These are phyloP conservation scores for Myotis pilosus DNA, from an alignment of 2,797 vertebrate genomes.

Conservation along the genomic window DNA sequence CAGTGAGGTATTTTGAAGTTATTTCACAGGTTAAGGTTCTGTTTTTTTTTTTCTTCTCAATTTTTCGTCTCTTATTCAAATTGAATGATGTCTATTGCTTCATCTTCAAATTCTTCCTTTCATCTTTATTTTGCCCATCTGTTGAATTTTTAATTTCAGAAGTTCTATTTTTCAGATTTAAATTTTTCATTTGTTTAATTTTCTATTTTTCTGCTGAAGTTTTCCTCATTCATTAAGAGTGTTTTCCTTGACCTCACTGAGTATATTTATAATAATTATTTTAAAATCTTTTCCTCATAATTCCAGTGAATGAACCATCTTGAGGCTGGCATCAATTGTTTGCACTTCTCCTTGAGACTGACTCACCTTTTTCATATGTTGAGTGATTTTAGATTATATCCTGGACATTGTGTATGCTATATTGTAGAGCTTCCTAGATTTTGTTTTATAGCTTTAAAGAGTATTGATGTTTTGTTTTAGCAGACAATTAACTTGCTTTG, in stretches of 20 bases:
- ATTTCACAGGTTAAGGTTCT: neutral
- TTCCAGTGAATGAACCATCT: neutral
- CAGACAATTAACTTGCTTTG: neutral
- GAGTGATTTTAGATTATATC: neutral
- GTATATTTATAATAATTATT: constrained; percentile 12
- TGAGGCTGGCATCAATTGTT: neutral
- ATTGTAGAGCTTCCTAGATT: constrained; percentile 24
- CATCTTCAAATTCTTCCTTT: neutral
- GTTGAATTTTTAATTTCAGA: neutral
- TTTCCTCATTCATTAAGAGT: neutral
- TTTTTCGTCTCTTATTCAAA: neutral
- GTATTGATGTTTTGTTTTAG: constrained; percentile 19
- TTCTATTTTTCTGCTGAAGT: neutral
- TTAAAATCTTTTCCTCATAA: constrained; percentile 3
- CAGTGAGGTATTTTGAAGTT: neutral
- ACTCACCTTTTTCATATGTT: neutral
- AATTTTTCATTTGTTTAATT: neutral
- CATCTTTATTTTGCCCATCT: neutral
- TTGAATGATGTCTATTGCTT: neutral
- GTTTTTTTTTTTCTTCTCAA: neutral
- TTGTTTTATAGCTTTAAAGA: constrained; percentile 35
- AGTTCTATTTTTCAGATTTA: neutral
- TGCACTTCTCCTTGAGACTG: neutral
- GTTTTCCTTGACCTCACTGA: neutral
- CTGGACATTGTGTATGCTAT: neutral